Conservation (phyloP, 1,140 invertebrate species). For the Sycophila sp. region DNA sequence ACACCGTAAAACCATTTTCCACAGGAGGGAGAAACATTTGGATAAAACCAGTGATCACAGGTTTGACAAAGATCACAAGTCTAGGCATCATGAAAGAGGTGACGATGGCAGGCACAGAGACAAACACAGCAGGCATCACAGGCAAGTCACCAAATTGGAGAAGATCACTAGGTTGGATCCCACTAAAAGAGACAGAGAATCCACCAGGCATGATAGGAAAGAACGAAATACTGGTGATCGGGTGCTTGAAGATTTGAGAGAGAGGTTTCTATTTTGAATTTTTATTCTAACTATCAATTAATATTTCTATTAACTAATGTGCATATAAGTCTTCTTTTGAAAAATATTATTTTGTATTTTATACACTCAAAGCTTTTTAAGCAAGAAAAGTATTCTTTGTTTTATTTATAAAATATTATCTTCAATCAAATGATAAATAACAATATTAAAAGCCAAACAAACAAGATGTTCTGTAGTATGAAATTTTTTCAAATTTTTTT, state of each 20-base stretch:
- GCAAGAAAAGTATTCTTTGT: constrained; percentile 33
- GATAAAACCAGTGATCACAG: constrained; percentile 69
- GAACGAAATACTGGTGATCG: constrained; percentile 69
- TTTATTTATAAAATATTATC: constrained; percentile 35
- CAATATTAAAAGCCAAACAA: constrained; percentile 36
- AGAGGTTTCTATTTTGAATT: constrained; percentile 60
- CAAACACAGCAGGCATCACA: constrained; percentile 61
- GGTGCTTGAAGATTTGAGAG: constrained; percentile 79
- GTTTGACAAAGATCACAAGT: constrained; percentile 67
- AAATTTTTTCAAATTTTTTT: neutral
- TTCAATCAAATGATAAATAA: constrained; percentile 34
- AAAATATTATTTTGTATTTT: too few relatives aligned
- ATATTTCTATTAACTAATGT: too few relatives aligned
- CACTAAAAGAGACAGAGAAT: constrained; percentile 56
- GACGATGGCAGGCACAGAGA: constrained; percentile 62
- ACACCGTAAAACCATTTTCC: constrained; percentile 62
- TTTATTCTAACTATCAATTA: neutral
- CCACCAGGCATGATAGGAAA: constrained; percentile 67
- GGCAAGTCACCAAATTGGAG: constrained; percentile 56
- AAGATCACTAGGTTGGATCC: constrained; percentile 51
- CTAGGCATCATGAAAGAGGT: constrained; percentile 64
- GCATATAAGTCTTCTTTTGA: too few relatives aligned
- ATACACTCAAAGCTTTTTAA: neutral
- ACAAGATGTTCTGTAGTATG: neutral
- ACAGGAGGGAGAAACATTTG: constrained; percentile 61